Conservation (phyloP, 2,888 invertebrate species). For the Pammene aurita region DNA sequence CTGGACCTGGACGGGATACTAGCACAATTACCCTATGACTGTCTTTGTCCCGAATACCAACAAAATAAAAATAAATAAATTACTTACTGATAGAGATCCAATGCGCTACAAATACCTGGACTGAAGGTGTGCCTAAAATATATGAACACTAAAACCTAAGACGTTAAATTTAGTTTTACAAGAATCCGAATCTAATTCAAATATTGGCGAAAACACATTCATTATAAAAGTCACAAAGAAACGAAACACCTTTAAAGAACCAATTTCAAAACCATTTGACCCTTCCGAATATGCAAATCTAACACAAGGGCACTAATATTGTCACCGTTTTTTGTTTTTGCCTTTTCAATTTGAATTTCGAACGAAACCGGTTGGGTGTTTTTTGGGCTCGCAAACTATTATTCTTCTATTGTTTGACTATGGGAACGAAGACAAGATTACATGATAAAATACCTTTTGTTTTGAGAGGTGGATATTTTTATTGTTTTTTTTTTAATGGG, state of each 20-base stretch:
- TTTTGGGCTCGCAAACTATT: slow-evolving; percentile 46
- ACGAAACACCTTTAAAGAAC: slow-evolving; percentile 22
- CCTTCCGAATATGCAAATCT: slow-evolving; percentile 40
- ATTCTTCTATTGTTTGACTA: slow-evolving; percentile 58
- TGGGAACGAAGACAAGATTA: slow-evolving; percentile 61
- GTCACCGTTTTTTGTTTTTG: slow-evolving; percentile 47
- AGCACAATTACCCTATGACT: too few relatives aligned
- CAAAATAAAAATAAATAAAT: too few relatives aligned
- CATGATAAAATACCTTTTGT: slow-evolving; percentile 55
- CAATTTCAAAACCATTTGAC: slow-evolving; percentile 37
- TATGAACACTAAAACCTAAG: too few relatives aligned
- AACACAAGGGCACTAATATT: slow-evolving; percentile 61
- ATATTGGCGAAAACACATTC: background rate
- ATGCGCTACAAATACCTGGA: too few relatives aligned
- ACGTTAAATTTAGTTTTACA: too few relatives aligned
- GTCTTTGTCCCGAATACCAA: too few relatives aligned
- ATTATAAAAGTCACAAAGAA: background rate
- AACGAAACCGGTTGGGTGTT: slow-evolving; percentile 48
- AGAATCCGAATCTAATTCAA: background rate
- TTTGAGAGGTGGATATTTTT: slow-evolving; percentile 47
- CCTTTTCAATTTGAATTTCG: slow-evolving; percentile 32
- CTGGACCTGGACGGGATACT: too few relatives aligned
- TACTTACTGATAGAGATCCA: too few relatives aligned
- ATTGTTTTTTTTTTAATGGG: slow-evolving; percentile 40
- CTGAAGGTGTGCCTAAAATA: too few relatives aligned